These are phyloP conservation scores for Thalassaphorura encarpata DNA, from an alignment of 1,140 invertebrate genomes.

Conservation along the genomic window DNA sequence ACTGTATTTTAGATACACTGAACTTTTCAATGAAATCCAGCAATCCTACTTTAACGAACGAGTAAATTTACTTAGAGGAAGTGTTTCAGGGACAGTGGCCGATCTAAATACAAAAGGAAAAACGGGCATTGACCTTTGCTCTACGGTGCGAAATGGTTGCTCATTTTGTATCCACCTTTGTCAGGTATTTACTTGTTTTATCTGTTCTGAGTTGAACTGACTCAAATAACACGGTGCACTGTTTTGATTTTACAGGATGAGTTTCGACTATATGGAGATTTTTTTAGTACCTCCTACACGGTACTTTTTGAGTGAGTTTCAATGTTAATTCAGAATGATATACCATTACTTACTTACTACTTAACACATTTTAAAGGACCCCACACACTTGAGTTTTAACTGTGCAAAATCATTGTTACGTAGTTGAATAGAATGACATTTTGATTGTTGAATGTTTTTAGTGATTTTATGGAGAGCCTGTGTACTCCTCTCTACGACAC, in stretches of 20 bases:
- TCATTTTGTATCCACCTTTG: slow-evolving; percentile 80
- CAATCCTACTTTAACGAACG: slow-evolving; percentile 72
- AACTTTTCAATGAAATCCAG: slow-evolving; percentile 68
- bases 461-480: slow-evolving; percentile 61
- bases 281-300: slow-evolving; percentile 56
- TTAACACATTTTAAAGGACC: not conserved
- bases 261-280: slow-evolving; percentile 76
- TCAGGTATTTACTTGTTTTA: no score
- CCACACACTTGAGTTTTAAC: not conserved
- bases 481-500: slow-evolving; percentile 87
- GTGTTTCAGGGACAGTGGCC: slow-evolving; percentile 62
- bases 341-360: no score
- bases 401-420: not conserved
- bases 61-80: slow-evolving; percentile 58
- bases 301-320: slow-evolving; percentile 27
- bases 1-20: slow-evolving; percentile 51
- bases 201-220: no score
- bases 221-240: no score
- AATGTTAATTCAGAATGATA: no score
- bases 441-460: slow-evolving; percentile 14
- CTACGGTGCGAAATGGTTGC: slow-evolving; percentile 73
- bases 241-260: no score
- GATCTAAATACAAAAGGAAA: slow-evolving; percentile 50
- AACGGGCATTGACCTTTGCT: slow-evolving; percentile 68
- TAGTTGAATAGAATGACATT: not conserved